Percentiles rank a stretch among this genome's conserved stretches.
These are phyloP conservation scores for Uropsilus gracilis DNA, from an alignment of 2,113 vertebrate species.

Conservation along the genomic window DNA sequence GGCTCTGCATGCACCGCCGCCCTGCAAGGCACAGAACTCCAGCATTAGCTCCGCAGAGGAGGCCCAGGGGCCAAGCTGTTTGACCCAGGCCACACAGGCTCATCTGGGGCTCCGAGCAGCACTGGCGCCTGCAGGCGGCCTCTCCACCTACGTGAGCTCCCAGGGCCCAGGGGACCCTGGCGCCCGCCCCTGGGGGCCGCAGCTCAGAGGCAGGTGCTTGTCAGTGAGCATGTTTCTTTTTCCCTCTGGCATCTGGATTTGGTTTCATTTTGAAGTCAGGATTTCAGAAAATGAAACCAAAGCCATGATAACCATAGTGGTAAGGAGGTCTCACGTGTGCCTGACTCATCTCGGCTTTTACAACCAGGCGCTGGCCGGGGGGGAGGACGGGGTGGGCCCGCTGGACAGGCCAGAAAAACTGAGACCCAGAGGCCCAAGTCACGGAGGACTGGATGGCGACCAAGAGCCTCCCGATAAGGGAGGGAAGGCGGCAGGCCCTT, in stretches of 20 bases:
- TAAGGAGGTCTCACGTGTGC: background rate
- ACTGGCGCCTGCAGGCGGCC: background rate
- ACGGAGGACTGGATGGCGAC: background rate
- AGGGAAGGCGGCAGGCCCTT: background rate
- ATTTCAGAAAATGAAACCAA: conserved; percentile 70
- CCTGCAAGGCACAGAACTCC: too few relatives aligned
- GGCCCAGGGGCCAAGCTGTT: background rate
- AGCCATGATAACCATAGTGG: background rate
- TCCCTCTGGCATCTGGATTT: conserved; percentile 28
- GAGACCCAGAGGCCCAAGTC: background rate
- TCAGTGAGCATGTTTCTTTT: background rate
- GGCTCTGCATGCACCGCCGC: background rate
- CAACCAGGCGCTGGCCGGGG: background rate
- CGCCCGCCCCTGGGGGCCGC: background rate
- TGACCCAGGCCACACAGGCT: background rate
- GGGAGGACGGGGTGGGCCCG: too few relatives aligned
- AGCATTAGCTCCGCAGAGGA: background rate
- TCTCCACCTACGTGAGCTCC: background rate
- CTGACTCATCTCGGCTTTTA: background rate
- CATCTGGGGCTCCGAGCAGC: background rate
- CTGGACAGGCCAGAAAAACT: background rate
- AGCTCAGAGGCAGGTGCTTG: background rate
- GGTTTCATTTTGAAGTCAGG: conserved; percentile 65
- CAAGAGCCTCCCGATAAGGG: background rate
- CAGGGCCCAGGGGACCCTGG: accelerated